Evolutionary conservation across 2,113 vertebrate species (phyloP).

Genomic region (Bujurquina vittata): DNA sequence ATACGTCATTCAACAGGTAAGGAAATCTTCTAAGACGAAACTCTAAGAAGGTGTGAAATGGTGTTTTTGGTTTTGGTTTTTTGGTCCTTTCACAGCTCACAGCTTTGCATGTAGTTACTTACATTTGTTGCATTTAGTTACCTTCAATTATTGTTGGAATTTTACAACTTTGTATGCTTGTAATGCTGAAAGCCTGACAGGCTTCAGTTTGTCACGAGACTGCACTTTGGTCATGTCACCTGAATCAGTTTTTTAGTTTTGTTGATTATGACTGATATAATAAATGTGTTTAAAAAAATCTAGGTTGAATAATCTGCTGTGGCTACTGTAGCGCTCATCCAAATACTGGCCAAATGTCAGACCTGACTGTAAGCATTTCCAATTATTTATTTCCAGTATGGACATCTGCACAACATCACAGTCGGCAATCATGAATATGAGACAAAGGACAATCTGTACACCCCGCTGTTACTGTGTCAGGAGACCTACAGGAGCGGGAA

Average conservation of each 20-base stretch:
- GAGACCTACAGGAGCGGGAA: conserved; percentile 87
- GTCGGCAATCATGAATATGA: conserved; percentile 92
- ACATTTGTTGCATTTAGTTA: neutral
- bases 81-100: neutral
- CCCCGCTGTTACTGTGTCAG: conserved; percentile 86
- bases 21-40: neutral
- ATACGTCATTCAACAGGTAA: conserved; percentile 86
- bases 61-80: neutral
- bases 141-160: conserved; percentile 40
- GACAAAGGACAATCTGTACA: conserved; percentile 73
- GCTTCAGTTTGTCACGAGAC: neutral
- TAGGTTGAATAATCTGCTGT: neutral
- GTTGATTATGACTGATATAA: neutral
- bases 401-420: conserved; percentile 84
- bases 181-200: neutral
- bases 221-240: conserved; percentile 52
- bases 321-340: neutral
- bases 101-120: neutral
- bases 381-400: conserved; percentile 78
- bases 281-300: neutral
- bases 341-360: neutral
- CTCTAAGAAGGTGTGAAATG: neutral
- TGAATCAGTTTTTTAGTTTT: neutral
- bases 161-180: conserved; percentile 2
- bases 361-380: neutral